Evolutionary conservation across 2,797 vertebrate species (phyloP).

Genomic region (Okamejei kenojei): DNA sequence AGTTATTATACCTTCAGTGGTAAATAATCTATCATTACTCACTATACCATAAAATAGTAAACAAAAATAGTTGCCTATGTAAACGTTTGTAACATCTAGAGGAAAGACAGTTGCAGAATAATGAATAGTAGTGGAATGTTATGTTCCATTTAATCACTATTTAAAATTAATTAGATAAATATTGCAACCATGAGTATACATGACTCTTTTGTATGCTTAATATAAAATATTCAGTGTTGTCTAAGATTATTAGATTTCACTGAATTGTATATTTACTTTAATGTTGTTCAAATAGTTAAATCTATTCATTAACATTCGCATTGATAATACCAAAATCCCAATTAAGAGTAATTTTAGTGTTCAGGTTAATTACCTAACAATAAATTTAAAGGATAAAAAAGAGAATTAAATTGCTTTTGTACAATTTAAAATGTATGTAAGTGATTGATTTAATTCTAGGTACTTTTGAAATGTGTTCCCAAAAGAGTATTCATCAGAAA

Average conservation of each 20-base stretch:
- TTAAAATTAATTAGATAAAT: neutral
- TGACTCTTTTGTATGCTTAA: neutral
- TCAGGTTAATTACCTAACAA: slow-evolving; percentile 9
- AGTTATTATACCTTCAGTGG: neutral
- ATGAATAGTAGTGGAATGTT: neutral
- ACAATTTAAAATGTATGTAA: neutral
- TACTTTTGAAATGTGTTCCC: neutral
- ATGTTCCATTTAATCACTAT: neutral
- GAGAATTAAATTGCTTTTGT: neutral
- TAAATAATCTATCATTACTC: neutral
- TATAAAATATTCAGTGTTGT: neutral
- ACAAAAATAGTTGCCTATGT: neutral
- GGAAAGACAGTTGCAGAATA: neutral
- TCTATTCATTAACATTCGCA: neutral
- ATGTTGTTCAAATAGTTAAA: neutral
- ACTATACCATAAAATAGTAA: neutral
- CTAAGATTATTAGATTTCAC: neutral
- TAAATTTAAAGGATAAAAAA: neutral
- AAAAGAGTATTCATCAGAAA: neutral
- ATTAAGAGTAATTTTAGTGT: slow-evolving; percentile 15
- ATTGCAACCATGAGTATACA: neutral
- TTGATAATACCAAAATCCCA: neutral
- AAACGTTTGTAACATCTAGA: neutral
- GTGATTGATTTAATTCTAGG: neutral
- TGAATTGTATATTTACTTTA: neutral